These are phyloP conservation scores for Mythimna lalbum DNA, from an alignment of 2,888 invertebrate genomes.

Conservation along the genomic window DNA sequence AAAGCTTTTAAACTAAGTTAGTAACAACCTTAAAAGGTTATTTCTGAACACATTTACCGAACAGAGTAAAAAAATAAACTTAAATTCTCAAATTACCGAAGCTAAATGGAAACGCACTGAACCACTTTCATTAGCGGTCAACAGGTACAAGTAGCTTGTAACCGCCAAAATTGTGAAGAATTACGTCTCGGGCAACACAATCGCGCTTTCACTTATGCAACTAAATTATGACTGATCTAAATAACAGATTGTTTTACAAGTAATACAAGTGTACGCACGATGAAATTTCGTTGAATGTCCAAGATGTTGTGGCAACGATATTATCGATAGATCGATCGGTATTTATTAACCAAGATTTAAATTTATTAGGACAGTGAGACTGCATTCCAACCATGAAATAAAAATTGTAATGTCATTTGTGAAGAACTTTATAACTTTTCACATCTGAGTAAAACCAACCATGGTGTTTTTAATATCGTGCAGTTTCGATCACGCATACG, in stretches of 20 bases:
- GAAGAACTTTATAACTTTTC: neutral
- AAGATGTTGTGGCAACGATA: slow-evolving; percentile 2
- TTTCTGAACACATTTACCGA: neutral
- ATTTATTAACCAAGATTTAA: neutral
- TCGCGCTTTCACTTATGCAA: slow-evolving; percentile 67
- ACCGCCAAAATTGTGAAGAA: slow-evolving; percentile 58
- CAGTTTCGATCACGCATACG: too few species aligned
- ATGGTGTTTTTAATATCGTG: too few species aligned
- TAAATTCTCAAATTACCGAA: slow-evolving; percentile 33
- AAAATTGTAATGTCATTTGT: neutral
- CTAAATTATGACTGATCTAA: slow-evolving; percentile 49
- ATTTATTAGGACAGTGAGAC: neutral
- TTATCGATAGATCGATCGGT: slow-evolving; percentile 1
- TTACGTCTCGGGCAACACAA: slow-evolving; percentile 46
- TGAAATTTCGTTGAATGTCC: slow-evolving; percentile 5
- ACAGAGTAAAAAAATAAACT: neutral
- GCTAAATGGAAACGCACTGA: slow-evolving; percentile 39
- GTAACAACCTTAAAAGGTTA: neutral
- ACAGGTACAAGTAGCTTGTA: slow-evolving; percentile 70
- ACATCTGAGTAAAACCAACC: neutral
- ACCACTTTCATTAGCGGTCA: slow-evolving; percentile 78
- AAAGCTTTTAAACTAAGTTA: neutral
- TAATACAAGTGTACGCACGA: slow-evolving; percentile 12
- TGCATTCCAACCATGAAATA: slow-evolving; percentile 7
- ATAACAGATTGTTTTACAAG: slow-evolving; percentile 23